A percentile compares a stretch with the other conserved stretches of the same genome.
Conservation (phyloP, 2,888 invertebrate species). For the Pseudolycoriella hygida region DNA sequence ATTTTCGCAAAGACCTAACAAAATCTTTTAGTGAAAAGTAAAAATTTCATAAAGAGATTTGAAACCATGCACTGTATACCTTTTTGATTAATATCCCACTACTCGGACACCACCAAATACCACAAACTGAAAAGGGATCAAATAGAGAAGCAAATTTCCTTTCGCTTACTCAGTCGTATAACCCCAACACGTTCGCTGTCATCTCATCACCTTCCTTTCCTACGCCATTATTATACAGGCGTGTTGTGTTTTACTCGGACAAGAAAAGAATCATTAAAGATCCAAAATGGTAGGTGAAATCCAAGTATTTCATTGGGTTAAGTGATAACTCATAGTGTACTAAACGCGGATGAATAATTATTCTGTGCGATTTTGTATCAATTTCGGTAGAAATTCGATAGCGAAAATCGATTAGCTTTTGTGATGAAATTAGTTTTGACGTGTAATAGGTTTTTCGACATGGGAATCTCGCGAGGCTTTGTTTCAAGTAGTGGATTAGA, state of each 20-base stretch:
- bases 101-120: no score
- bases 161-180: no score
- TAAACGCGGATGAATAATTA: slow-evolving; percentile 2
- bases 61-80: no score
- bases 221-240: slow-evolving; percentile 67
- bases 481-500: no score
- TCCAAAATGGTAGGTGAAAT: slow-evolving; percentile 28
- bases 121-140: no score
- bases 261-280: slow-evolving; percentile 54
- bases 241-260: slow-evolving; percentile 57
- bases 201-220: background rate
- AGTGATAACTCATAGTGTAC: slow-evolving; percentile 13
- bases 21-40: no score
- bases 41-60: no score
- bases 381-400: background rate
- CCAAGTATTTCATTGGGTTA: slow-evolving; percentile 17
- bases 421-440: background rate
- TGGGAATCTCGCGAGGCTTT: no score
- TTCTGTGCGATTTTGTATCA: slow-evolving; percentile 12
- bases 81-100: no score
- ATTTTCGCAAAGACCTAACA: no score
- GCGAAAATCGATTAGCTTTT: background rate
- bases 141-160: no score
- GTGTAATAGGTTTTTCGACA: background rate
- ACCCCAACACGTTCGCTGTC: no score